These are phyloP conservation scores for Coregonus ussuriensis DNA, from an alignment of 2,797 vertebrate genomes.

Conservation along the genomic window DNA sequence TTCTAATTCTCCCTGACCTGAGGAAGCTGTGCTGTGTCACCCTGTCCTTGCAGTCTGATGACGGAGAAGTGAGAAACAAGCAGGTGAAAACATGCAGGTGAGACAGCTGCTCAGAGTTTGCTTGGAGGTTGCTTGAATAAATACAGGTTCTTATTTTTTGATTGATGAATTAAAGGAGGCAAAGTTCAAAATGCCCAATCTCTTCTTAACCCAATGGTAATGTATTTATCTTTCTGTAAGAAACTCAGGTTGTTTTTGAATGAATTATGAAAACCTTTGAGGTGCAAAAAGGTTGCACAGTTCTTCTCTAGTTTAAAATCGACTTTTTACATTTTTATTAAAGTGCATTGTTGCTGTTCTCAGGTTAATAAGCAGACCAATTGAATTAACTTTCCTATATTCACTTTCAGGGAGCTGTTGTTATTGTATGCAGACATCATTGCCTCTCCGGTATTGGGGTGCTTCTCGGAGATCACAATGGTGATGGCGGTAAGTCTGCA, in stretches of 20 bases:
- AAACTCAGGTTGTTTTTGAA: not conserved
- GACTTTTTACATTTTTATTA: not conserved
- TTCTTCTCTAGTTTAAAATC: not conserved
- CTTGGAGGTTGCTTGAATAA: not conserved
- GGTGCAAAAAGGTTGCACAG: not conserved
- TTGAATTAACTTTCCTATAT: conserved; percentile 19
- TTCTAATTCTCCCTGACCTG: conserved; percentile 79
- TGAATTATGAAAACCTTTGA: not conserved
- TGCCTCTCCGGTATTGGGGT: conserved; percentile 81
- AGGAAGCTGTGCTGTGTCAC: conserved; percentile 74
- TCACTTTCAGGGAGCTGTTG: conserved; percentile 77
- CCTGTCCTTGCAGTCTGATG: conserved; percentile 62
- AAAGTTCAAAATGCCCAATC: not conserved
- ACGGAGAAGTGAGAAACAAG: conserved; percentile 69
- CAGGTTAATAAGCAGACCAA: not conserved
- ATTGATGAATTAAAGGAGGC: not conserved
- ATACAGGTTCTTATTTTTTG: not conserved
- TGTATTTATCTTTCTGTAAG: not conserved
- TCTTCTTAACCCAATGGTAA: not conserved
- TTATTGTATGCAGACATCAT: conserved; percentile 79
- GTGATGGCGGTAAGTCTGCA: conserved; percentile 83
- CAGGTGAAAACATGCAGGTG: conserved; percentile 89
- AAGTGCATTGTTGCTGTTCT: not conserved
- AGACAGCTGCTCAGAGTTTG: conserved; percentile 7
- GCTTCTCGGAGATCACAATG: conserved; percentile 77